These are phyloP conservation scores for Felis catus DNA, from an alignment of 2,113 vertebrate species.

Conservation along the genomic window F.catus_Fca126_mat1.0 CM031425.1:33687501-33688000, in stretches of 20 bases:
- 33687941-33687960: constrained; percentile 63
- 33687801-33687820: constrained; percentile 58
- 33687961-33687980: constrained; percentile 31
- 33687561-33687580: not conserved
- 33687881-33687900: constrained; percentile 63
- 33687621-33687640: not conserved
- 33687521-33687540: not conserved
- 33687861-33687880: constrained; percentile 67
- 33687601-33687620: not conserved
- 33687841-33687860: constrained; percentile 59
- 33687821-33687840: constrained; percentile 61
- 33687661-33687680: constrained; percentile 10
- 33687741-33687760: constrained; percentile 41
- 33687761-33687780: not conserved
- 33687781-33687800: not conserved
- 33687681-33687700: not conserved
- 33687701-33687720: constrained; percentile 30
- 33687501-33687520: constrained; percentile 36
- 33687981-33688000: not conserved
- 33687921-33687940: constrained; percentile 42
- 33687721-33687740: constrained; percentile 42
- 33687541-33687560: constrained; percentile 47
- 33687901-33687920: constrained; percentile 63
- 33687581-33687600: not conserved
- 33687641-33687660: not conserved